Conservation (phyloP, 2,888 invertebrate genomes). For the Apotomis turbidana region DNA sequence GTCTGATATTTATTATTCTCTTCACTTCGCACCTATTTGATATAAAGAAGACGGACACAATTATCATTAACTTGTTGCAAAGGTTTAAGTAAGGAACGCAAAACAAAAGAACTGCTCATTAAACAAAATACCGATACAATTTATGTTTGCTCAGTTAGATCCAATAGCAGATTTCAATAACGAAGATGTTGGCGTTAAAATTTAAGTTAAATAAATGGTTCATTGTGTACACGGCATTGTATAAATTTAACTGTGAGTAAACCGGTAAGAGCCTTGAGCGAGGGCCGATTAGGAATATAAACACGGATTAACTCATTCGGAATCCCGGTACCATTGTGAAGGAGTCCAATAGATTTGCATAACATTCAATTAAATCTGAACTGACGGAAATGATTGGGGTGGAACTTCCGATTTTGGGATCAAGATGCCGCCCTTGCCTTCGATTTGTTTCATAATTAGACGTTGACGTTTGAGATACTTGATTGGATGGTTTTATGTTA, state of each 20-base stretch:
- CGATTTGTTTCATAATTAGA: slow-evolving; percentile 14
- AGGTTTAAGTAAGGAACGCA: too few species aligned
- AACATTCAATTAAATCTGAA: slow-evolving; percentile 83
- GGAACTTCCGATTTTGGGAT: slow-evolving; percentile 66
- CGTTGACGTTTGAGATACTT: not conserved
- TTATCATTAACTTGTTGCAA: too few species aligned
- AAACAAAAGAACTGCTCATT: not conserved
- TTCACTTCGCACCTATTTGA: too few species aligned
- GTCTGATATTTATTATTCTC: too few species aligned
- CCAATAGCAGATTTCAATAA: slow-evolving; percentile 56
- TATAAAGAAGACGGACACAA: too few species aligned
- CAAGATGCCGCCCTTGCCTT: slow-evolving; percentile 43
- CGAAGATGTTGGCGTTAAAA: slow-evolving; percentile 62
- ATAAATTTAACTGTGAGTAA: slow-evolving; percentile 78
- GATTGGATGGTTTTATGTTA: not conserved
- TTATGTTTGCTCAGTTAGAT: slow-evolving; percentile 46
- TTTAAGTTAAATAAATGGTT: slow-evolving; percentile 71
- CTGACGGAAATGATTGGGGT: slow-evolving; percentile 79
- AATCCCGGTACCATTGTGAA: slow-evolving; percentile 82
- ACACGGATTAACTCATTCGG: slow-evolving; percentile 83
- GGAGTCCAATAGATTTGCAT: slow-evolving; percentile 83
- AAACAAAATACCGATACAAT: slow-evolving; percentile 4
- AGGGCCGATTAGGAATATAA: slow-evolving; percentile 82
- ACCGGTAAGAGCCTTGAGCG: slow-evolving; percentile 76
- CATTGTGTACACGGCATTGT: slow-evolving; percentile 75